Evolutionary conservation across 2,888 invertebrate genomes (phyloP).

Genomic region (Trachelus stipa): DNA sequence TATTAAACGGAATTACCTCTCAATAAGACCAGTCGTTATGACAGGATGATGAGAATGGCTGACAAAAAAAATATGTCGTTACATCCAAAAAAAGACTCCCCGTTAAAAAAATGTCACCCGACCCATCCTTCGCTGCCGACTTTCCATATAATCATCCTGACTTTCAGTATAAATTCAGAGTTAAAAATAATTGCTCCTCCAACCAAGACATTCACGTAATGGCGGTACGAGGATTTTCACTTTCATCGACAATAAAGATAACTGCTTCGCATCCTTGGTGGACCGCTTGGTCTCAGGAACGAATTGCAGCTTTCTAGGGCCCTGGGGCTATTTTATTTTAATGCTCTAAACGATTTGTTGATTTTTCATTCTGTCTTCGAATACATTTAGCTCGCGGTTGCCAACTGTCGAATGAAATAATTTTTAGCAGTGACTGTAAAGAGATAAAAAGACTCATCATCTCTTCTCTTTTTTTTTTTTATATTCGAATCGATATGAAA

Average conservation of each 20-base stretch:
- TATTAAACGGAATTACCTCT: background rate
- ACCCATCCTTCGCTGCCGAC: background rate
- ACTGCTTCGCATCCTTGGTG: background rate
- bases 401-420: background rate
- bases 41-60: background rate
- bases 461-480: too few relatives aligned
- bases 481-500: too few relatives aligned
- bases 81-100: background rate
- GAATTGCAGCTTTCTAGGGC: background rate
- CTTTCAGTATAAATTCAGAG: background rate
- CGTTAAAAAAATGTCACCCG: background rate
- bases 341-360: background rate
- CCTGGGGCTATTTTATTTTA: background rate
- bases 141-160: background rate
- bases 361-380: background rate
- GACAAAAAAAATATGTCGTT: background rate
- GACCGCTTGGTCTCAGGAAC: background rate
- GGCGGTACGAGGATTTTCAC: conserved; percentile 19
- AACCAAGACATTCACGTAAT: background rate
- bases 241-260: conserved; percentile 18
- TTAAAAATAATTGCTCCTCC: conserved; percentile 15
- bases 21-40: background rate
- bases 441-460: too few relatives aligned
- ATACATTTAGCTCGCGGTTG: background rate
- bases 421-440: too few relatives aligned